phyloP scores from a whole-genome alignment of 2,113 vertebrate species.

The Seriola quinqueradiata region DNA sequence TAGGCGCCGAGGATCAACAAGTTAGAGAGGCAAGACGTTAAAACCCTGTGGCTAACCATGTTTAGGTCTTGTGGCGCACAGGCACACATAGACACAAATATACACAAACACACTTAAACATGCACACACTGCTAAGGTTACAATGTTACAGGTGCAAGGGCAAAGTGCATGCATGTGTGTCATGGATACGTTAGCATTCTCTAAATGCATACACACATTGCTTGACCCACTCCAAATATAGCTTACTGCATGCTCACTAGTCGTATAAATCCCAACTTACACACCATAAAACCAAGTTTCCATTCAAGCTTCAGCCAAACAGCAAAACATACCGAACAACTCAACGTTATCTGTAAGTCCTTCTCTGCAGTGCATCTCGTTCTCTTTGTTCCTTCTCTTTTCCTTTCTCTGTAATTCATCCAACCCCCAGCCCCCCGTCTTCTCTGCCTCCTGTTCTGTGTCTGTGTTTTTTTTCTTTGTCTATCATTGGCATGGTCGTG shows the following conservation, averaged over 20 bases:
- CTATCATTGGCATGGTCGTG: constrained; percentile 62
- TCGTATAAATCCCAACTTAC: constrained; percentile 37
- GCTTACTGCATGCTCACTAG: constrained; percentile 52
- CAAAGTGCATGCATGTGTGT: constrained; percentile 74
- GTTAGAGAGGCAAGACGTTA: constrained; percentile 49
- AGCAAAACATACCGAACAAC: neutral
- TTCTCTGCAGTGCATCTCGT: constrained; percentile 3
- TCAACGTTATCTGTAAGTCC: constrained; percentile 20
- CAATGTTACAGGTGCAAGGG: constrained; percentile 78
- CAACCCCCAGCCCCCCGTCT: constrained; percentile 31
- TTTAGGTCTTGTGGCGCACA: constrained; percentile 40
- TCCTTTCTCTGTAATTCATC: constrained; percentile 42
- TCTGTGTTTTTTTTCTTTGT: constrained; percentile 74
- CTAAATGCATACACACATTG: constrained; percentile 69
- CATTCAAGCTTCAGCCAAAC: constrained; percentile 8
- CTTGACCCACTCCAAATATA: constrained; percentile 74
- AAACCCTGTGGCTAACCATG: constrained; percentile 50
- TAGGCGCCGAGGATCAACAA: constrained; percentile 44
- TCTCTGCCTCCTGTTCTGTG: constrained; percentile 72
- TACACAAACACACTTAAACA: constrained; percentile 34
- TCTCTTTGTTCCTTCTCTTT: constrained; percentile 16
- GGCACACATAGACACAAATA: constrained; percentile 11
- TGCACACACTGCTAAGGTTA: constrained; percentile 66
- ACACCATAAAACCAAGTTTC: constrained; percentile 52
- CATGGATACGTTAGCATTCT: constrained; percentile 77